Base-by-base conservation (phyloP, 2,888 invertebrate species). In the Dendrolimus houi region DNA sequence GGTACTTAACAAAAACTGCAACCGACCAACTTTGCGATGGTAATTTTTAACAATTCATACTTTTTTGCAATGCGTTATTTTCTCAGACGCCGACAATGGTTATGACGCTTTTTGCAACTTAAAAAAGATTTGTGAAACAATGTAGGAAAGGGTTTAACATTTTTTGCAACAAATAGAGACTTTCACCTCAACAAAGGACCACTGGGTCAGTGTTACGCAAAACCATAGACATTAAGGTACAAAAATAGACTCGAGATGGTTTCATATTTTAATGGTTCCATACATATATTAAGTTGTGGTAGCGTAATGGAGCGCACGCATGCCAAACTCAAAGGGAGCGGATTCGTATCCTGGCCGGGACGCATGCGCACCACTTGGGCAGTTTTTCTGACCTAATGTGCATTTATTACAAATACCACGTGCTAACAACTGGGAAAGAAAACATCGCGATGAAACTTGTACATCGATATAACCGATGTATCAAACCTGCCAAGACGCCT, bases 181-280 rank as follows among this genome's bases (percentile, higher is more conserved):
- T 87, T 87, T 88, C 85, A 71, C 81, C 62, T 56, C 68, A 75
- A 87, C 83, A 87, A 87, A 70, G 69, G 71, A 60, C 73, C 71
- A 72, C 70, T 75, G 67, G 75, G 78, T 79, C 77, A 81, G 62
- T 70, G 63, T 70, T 64, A 65, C 61, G 60, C 58, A 58, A 65
- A 71, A 74, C 64, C 65, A 55, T 61, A 66, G 54, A 64, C 66
- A 79, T 84, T 81, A 81, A 83, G 81, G 81, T 84, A 71, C 47
- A 66, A 70, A 68, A 67, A 64, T 29, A 29, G 3, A 29, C 29
- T 29, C 52, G 9, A 57, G 12, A 47, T 12, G 9, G 10, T 47
- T 8, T 29, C 9, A 47, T 47, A 10, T 9, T 47, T 47, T 12
- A 47, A 47, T 47, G 47, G 47, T 47, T 47, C 47, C 47, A 12